These are phyloP conservation scores for Marmota monax DNA, from an alignment of 2,113 vertebrate species.

Conservation along the genomic window DNA sequence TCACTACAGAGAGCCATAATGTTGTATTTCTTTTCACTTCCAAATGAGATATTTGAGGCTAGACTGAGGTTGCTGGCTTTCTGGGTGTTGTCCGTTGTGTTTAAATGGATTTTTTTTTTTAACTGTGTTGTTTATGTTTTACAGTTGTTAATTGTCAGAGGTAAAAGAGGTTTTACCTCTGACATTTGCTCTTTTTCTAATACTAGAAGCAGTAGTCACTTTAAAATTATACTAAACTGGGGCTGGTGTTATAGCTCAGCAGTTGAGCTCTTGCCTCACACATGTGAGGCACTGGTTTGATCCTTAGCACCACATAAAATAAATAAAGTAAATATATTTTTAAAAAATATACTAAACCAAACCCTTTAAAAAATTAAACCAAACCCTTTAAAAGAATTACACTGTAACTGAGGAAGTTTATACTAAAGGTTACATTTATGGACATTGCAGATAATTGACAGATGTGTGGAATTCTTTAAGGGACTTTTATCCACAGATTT, in stretches of 20 bases:
- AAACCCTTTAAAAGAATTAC: neutral
- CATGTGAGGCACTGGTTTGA: too few species aligned
- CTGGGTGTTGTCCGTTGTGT: neutral
- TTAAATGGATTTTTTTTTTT: neutral
- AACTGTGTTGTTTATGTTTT: neutral
- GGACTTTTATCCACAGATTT: constrained; percentile 33
- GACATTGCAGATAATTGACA: constrained; percentile 5
- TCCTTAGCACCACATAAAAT: too few species aligned
- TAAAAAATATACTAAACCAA: too few species aligned
- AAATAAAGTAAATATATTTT: too few species aligned
- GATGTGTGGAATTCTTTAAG: constrained; percentile 13
- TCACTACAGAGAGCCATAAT: neutral
- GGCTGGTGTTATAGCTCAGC: too few species aligned
- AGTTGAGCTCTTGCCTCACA: too few species aligned
- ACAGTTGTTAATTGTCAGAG: neutral
- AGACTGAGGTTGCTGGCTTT: neutral
- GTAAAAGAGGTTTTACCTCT: neutral
- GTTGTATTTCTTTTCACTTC: neutral
- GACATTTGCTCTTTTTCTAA: neutral
- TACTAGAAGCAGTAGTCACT: neutral
- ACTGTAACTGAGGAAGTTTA: neutral
- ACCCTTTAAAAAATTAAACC: neutral
- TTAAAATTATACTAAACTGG: neutral
- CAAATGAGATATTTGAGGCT: neutral
- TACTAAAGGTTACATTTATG: neutral